A percentile compares a stretch with the other conserved stretches of the same genome.
Evolutionary conservation across 2,888 invertebrate species (phyloP).

Genomic region (Protodeltote pygarga): DNA sequence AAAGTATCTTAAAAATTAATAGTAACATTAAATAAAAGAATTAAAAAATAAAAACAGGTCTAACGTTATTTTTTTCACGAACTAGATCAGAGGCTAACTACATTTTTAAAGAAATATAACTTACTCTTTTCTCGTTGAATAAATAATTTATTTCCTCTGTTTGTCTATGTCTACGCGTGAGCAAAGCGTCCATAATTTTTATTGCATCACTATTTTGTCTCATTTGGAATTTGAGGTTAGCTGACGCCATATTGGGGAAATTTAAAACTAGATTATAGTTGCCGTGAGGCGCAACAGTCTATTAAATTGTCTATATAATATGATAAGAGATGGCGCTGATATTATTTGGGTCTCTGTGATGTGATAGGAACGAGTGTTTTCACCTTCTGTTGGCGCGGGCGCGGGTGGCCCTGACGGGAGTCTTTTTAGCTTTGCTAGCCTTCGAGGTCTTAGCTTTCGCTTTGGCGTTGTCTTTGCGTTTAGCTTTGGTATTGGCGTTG

Average conservation of each 20-base stretch:
- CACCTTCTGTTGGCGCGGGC: constrained; percentile 70
- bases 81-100: constrained; percentile 54
- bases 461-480: constrained; percentile 35
- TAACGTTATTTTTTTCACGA: constrained; percentile 49
- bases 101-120: constrained; percentile 59
- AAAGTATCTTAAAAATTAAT: constrained; percentile 80
- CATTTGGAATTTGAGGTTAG: constrained; percentile 70
- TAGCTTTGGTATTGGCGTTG: constrained; percentile 52
- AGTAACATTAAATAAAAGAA: constrained; percentile 82
- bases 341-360: constrained; percentile 9
- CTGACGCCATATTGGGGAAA: constrained; percentile 51
- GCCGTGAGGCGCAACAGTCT: constrained; percentile 59
- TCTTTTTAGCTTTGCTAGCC: constrained; percentile 63
- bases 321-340: constrained; percentile 48
- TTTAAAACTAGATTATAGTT: constrained; percentile 53
- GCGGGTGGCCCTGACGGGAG: constrained; percentile 63
- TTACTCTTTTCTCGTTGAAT: constrained; percentile 57
- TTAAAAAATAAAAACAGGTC: constrained; percentile 68
- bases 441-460: constrained; percentile 47
- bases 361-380: constrained; percentile 46
- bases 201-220: constrained; percentile 70
- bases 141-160: constrained; percentile 50
- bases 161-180: constrained; percentile 46
- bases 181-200: constrained; percentile 63
- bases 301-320: constrained; percentile 49